Evolutionary conservation across 1,140 invertebrate genomes (phyloP).

Genomic region (Papilio polyxenes): DNA sequence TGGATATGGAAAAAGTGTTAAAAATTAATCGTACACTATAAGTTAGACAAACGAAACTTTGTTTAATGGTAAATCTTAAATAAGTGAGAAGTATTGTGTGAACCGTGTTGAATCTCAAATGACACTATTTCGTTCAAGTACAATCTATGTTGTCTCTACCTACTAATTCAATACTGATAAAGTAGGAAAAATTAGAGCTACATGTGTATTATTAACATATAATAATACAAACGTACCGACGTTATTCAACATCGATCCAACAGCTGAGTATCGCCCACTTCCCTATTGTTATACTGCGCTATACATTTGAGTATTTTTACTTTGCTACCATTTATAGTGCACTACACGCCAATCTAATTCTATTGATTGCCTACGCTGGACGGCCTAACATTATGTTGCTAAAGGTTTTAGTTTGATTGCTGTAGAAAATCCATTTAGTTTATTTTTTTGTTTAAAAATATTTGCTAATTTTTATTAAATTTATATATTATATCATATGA

Average conservation of each 20-base stretch:
- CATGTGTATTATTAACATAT: not conserved
- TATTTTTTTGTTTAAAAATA: not conserved
- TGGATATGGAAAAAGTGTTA: no score
- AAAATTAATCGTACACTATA: no score
- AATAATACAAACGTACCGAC: not conserved
- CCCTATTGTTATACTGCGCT: slow-evolving; percentile 1
- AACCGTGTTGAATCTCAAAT: no score
- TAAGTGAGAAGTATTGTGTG: no score
- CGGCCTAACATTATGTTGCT: not conserved
- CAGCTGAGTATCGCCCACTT: slow-evolving; percentile 1
- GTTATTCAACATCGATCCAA: slow-evolving; percentile 9
- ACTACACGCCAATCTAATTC: slow-evolving; percentile 10
- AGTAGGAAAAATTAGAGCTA: not conserved
- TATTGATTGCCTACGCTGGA: not conserved
- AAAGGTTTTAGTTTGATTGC: not conserved
- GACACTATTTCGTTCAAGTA: no score
- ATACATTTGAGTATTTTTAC: slow-evolving; percentile 19
- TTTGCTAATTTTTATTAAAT: not conserved
- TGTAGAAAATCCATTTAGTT: not conserved
- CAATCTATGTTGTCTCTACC: no score
- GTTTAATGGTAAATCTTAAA: no score
- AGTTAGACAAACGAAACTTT: no score
- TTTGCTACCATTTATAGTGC: slow-evolving; percentile 7
- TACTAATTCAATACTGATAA: no score
- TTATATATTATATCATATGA: no score